phyloP scores from a whole-genome alignment of 2,888 invertebrate genomes.

The Hemithea aestivaria region DNA sequence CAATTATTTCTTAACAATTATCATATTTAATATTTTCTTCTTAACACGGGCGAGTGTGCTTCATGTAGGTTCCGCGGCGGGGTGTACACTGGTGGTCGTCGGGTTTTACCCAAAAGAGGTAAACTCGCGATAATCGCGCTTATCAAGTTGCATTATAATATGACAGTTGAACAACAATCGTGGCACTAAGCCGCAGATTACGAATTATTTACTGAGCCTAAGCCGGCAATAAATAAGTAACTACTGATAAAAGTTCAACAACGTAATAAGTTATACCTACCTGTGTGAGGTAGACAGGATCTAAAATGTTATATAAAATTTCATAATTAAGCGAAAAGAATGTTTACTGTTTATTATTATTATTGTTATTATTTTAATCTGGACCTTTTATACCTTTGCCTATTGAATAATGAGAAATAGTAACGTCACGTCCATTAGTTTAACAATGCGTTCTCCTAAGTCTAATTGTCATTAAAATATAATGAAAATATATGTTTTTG shows the following conservation, averaged over 20 bases:
- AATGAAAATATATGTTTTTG: no score
- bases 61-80: slow-evolving; percentile 21
- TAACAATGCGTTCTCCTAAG: no score
- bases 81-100: slow-evolving; percentile 27
- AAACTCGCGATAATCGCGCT: slow-evolving; percentile 34
- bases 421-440: no score
- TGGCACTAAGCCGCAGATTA: slow-evolving; percentile 42
- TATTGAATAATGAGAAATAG: no score
- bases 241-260: slow-evolving; percentile 24
- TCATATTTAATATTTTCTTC: slow-evolving; percentile 18
- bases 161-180: slow-evolving; percentile 35
- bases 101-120: slow-evolving; percentile 29
- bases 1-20: slow-evolving; percentile 24
- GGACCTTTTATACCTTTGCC: no score
- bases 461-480: no score
- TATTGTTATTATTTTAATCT: no score
- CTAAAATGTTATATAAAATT: no score
- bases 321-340: no score
- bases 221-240: slow-evolving; percentile 36
- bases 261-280: slow-evolving; percentile 1
- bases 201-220: slow-evolving; percentile 34
- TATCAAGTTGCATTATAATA: slow-evolving; percentile 41
- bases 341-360: no score
- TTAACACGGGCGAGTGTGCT: slow-evolving; percentile 15
- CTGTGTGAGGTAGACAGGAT: no score